These are phyloP conservation scores for Lamproptera curius DNA, from an alignment of 2,888 invertebrate species.

Conservation along the genomic window DNA sequence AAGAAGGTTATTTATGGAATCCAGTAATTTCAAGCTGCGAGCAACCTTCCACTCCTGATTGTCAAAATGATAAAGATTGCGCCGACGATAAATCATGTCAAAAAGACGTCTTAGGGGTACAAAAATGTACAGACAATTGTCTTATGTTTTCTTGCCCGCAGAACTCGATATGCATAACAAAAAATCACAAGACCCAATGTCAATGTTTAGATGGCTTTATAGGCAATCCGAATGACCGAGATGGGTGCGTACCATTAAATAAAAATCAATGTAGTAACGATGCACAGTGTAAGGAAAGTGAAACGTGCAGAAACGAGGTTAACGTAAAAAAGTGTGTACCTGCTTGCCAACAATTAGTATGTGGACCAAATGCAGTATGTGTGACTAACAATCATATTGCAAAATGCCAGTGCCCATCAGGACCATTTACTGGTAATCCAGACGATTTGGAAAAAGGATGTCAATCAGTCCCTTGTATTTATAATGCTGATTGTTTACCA, in stretches of 20 bases:
- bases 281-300: constrained; percentile 89
- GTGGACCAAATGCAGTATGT: constrained; percentile 93
- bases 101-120: constrained; percentile 90
- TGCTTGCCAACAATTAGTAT: constrained; percentile 86
- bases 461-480: constrained; percentile 89
- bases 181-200: constrained; percentile 86
- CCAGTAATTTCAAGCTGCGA: constrained; percentile 89
- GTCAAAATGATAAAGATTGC: constrained; percentile 84
- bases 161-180: constrained; percentile 89
- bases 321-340: constrained; percentile 83
- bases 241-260: constrained; percentile 86
- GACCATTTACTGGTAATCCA: constrained; percentile 91
- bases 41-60: constrained; percentile 92
- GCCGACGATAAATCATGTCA: constrained; percentile 83
- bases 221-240: constrained; percentile 93
- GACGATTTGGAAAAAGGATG: constrained; percentile 86
- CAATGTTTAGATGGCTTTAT: constrained; percentile 90
- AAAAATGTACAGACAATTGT: constrained; percentile 89
- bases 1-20: constrained; percentile 89
- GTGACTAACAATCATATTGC: constrained; percentile 93
- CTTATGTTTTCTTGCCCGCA: constrained; percentile 89
- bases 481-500: constrained; percentile 89
- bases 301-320: constrained; percentile 83
- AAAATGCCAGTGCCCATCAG: constrained; percentile 93
- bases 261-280: constrained; percentile 88